phyloP scores from a whole-genome alignment of 1,140 invertebrate genomes.

The Prorops nasuta region DNA sequence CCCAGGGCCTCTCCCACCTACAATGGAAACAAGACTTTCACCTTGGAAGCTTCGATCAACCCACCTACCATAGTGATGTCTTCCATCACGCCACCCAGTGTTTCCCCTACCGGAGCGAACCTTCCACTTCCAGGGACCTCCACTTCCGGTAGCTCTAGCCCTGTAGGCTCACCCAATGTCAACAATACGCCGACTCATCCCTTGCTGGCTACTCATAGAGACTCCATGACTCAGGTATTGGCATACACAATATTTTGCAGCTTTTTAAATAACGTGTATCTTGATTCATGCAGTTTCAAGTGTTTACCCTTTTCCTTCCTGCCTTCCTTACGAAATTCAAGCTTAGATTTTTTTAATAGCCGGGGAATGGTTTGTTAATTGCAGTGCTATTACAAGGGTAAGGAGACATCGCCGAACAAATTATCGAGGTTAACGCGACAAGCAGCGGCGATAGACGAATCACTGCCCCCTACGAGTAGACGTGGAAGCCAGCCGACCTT shows the following conservation, averaged over 20 bases:
- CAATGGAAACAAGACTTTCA: conserved; percentile 29
- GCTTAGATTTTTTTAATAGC: neutral
- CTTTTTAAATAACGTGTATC: neutral
- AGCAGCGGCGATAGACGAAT: conserved; percentile 85
- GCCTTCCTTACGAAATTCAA: neutral
- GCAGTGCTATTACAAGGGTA: conserved; percentile 52
- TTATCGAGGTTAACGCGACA: conserved; percentile 76
- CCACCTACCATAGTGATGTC: conserved; percentile 80
- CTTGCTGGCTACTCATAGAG: conserved; percentile 65
- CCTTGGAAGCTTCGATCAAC: conserved; percentile 58
- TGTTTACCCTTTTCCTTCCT: neutral
- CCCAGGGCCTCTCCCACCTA: conserved; percentile 10
- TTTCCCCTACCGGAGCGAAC: conserved; percentile 62
- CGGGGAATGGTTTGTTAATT: too few species aligned
- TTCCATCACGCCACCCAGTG: conserved; percentile 75
- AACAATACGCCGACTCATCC: conserved; percentile 63
- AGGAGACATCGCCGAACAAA: conserved; percentile 65
- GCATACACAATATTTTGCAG: neutral
- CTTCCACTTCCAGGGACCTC: conserved; percentile 49
- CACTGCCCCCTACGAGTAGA: conserved; percentile 67
- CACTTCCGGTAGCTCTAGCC: conserved; percentile 48
- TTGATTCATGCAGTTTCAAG: neutral
- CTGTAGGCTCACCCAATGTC: conserved; percentile 54
- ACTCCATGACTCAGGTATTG: conserved; percentile 83
- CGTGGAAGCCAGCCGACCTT: conserved; percentile 78